Evolutionary conservation across 2,888 invertebrate species (phyloP).

Genomic region (Perizoma flavofasciatum): DNA sequence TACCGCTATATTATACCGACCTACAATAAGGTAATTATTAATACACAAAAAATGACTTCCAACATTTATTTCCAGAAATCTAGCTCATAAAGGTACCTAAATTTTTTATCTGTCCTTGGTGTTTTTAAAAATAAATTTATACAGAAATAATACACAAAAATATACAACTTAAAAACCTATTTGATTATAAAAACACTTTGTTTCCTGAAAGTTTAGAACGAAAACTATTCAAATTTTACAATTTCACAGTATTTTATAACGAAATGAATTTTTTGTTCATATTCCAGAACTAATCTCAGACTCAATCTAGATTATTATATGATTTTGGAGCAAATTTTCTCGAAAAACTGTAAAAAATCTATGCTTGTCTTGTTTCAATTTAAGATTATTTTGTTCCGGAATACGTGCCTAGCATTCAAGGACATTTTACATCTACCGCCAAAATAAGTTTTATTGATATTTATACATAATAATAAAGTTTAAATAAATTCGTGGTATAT

Average conservation of each 20-base stretch:
- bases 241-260: constrained; percentile 4
- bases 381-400: too few species aligned
- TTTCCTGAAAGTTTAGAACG: not conserved
- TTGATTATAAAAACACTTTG: constrained; percentile 18
- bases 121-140: constrained; percentile 11
- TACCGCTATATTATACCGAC: too few species aligned
- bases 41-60: constrained; percentile 2
- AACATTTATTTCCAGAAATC: constrained; percentile 37
- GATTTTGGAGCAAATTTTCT: too few species aligned
- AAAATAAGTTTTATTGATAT: constrained; percentile 35
- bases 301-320: too few species aligned
- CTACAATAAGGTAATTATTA: too few species aligned
- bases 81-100: constrained; percentile 3
- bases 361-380: too few species aligned
- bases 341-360: too few species aligned
- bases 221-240: too few species aligned
- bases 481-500: constrained; percentile 66
- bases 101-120: constrained; percentile 32
- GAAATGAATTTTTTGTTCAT: not conserved
- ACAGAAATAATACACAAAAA: constrained; percentile 31
- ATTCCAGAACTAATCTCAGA: too few species aligned
- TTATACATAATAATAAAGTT: constrained; percentile 36
- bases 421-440: constrained; percentile 18
- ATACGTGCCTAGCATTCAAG: constrained; percentile 18
- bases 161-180: constrained; percentile 13